Conservation (phyloP, 2,888 invertebrate species). For the Scrobipalpa atriplicella region DNA sequence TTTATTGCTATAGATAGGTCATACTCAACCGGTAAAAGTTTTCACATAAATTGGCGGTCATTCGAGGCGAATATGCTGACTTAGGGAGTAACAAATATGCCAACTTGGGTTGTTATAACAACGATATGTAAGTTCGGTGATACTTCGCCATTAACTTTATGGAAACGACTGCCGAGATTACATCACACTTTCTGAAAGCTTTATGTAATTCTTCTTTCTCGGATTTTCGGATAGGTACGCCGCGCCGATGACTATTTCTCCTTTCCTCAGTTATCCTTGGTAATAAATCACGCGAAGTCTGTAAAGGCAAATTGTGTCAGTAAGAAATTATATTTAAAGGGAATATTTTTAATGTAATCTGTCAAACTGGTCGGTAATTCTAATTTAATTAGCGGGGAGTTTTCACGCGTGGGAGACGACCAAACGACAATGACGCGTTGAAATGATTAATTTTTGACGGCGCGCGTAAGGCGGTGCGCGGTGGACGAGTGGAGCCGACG, state of each 20-base stretch:
- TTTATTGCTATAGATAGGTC: conserved; percentile 78
- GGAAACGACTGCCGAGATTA: conserved; percentile 79
- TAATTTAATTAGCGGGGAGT: conserved; percentile 77
- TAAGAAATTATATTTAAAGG: conserved; percentile 54
- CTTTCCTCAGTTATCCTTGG: conserved; percentile 43
- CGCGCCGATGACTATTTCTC: conserved; percentile 41
- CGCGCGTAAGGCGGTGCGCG: conserved; percentile 58
- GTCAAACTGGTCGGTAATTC: conserved; percentile 77
- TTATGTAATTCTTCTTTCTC: conserved; percentile 74
- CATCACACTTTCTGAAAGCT: conserved; percentile 80
- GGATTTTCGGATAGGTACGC: conserved; percentile 52
- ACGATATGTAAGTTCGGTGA: conserved; percentile 82
- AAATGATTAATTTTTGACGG: conserved; percentile 80
- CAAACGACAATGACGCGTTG: conserved; percentile 77
- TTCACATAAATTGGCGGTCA: conserved; percentile 83
- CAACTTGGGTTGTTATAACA: conserved; percentile 82
- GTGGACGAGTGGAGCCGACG: conserved; percentile 66
- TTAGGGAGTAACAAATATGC: conserved; percentile 82
- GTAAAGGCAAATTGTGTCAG: conserved; percentile 54
- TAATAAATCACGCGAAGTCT: conserved; percentile 66
- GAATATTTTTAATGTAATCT: conserved; percentile 72
- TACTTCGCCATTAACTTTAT: conserved; percentile 82
- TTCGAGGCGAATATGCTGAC: conserved; percentile 82
- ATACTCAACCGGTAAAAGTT: conserved; percentile 77
- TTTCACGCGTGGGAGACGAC: conserved; percentile 70